Evolutionary conservation across 35 echinoderm and acorn worm species (phyloP).

Genomic region (Ophioderma brevispina): DNA sequence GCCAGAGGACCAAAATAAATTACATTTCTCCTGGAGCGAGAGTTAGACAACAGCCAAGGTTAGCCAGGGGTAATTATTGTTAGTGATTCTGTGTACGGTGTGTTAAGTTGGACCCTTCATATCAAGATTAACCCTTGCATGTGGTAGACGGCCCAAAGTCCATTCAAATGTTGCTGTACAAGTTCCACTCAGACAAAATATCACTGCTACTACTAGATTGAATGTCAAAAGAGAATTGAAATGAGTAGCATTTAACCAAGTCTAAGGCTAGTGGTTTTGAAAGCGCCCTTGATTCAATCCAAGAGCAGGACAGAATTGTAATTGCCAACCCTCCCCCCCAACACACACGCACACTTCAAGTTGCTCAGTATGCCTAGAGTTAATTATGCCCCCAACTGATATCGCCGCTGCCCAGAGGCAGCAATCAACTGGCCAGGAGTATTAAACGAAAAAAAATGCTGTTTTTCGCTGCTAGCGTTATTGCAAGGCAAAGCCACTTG

Average conservation of each 20-base stretch:
- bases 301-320: too few relatives aligned
- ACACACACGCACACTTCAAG: too few relatives aligned
- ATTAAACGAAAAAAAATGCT: background rate
- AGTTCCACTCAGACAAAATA: too few relatives aligned
- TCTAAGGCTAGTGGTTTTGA: too few relatives aligned
- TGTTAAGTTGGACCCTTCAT: background rate
- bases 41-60: constrained; percentile 1
- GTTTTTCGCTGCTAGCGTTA: constrained; percentile 6
- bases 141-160: background rate
- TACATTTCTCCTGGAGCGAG: background rate
- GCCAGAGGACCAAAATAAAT: background rate
- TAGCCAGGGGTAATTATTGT: background rate
- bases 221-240: too few relatives aligned
- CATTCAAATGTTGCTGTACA: background rate
- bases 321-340: too few relatives aligned
- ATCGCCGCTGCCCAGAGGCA: background rate
- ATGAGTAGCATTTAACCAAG: too few relatives aligned
- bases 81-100: constrained; percentile 1
- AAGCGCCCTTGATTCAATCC: too few relatives aligned
- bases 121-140: background rate
- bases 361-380: background rate
- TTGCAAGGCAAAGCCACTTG: background rate
- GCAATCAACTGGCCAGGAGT: background rate
- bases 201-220: too few relatives aligned
- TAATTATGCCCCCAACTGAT: background rate